Base-by-base conservation (phyloP, 1,140 invertebrate genomes). In the Pseudomyrmex flavicornis region DNA sequence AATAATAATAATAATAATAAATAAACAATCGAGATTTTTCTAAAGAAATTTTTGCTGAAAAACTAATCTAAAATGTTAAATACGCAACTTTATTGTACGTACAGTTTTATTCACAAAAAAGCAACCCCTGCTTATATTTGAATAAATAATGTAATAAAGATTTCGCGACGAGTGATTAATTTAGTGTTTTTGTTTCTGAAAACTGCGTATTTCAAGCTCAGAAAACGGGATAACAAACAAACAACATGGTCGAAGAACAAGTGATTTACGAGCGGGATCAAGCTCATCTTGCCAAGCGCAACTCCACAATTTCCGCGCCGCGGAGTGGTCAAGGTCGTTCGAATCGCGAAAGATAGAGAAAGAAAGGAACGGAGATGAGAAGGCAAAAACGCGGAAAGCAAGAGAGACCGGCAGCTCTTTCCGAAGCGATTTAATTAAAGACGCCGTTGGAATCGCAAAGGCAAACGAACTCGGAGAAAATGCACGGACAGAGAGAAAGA, bases 401-500 rank as follows among this genome's bases (percentile, higher is more conserved):
- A 86, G 87, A 79, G 83, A 84, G 77, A 89, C 82, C 86, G 86
- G 35, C 35, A 7, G 5, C 86, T 91, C 85, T 87, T 86, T 82
- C 88, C 85, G 84, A 88, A 90, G 88, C 86, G 90, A 92, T 92
- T 92, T 91, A 92, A 92, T 92, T 92, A 92, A 92, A 92, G 91
- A 90, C 88, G 84, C 73, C 87, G 90, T 88, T 90, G 90, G 90
- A 72, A 89, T 22, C 70, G 44, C 72, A 72, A 13, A 83, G 79
- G 62, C 69, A 72, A 74, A 85, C 75, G 84, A 62, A 84, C 80
- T 61, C 63, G 84, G 59, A 68, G 52, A 59, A 58, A 56, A 69
- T 48, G 69, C 35, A n/a, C 59, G 76, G 88, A 77, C 52, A 83
- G 90, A 35, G 35, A 35, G 62, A 20, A 56, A 48, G 63, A n/a